Evolutionary conservation across 30 jellyfish, hydroid and myxozoan species (phyloP).

Genomic region (Cassiopea xamachana): DNA sequence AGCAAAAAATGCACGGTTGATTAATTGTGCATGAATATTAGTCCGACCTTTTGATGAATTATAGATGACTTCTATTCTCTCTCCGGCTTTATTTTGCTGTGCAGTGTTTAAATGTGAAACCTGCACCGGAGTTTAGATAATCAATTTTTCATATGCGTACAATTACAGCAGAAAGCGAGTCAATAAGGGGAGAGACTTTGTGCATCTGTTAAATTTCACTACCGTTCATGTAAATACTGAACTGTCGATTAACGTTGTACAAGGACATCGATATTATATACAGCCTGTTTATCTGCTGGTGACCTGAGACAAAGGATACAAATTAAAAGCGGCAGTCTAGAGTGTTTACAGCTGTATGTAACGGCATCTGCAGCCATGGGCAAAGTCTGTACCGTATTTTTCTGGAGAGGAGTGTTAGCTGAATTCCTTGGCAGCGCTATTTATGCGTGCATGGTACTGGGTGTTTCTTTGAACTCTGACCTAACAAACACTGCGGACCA

Average conservation of each 20-base stretch:
- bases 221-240: background rate
- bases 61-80: conserved; percentile 15
- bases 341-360: background rate
- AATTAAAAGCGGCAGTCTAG: background rate
- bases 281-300: background rate
- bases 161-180: background rate
- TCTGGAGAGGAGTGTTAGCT: conserved; percentile 83
- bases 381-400: conserved; percentile 26
- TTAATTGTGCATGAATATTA: conserved; percentile 6
- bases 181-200: background rate
- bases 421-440: conserved; percentile 70
- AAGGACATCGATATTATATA: background rate
- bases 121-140: conserved; percentile 48
- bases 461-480: conserved; percentile 55
- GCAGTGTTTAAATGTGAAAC: conserved; percentile 14
- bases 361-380: conserved; percentile 3
- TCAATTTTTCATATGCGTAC: conserved; percentile 37
- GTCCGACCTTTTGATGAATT: conserved; percentile 1
- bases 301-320: background rate
- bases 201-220: conserved; percentile 39
- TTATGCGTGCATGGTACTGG: conserved; percentile 27
- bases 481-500: conserved; percentile 29
- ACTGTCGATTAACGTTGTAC: background rate
- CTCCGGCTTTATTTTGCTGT: background rate
- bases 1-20: conserved; percentile 10